Conservation (phyloP, 2,888 invertebrate genomes). For the Myopa testacea region DNA sequence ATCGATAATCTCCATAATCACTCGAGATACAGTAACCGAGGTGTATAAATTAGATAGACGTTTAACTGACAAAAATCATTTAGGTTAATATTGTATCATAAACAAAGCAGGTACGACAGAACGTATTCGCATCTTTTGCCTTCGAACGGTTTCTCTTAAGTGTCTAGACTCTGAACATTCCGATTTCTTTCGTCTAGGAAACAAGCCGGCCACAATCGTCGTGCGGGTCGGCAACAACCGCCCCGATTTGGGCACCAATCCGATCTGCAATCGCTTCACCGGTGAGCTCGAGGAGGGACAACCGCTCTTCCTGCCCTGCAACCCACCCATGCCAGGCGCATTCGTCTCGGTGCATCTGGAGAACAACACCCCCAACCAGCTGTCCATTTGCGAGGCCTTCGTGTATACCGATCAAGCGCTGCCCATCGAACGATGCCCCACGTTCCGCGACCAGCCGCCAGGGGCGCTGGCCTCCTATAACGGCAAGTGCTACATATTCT, state of each 20-base stretch:
- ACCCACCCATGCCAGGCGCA: conserved; percentile 94
- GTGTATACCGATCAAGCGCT: conserved; percentile 93
- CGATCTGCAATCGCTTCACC: conserved; percentile 90
- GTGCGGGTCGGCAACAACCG: conserved; percentile 93
- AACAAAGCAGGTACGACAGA: background rate
- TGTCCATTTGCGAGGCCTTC: conserved; percentile 93
- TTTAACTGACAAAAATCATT: too few species aligned
- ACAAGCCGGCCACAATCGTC: conserved; percentile 85
- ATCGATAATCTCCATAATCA: too few species aligned
- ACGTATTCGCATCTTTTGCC: background rate
- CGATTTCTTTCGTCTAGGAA: conserved; percentile 69
- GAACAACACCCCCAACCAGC: conserved; percentile 77
- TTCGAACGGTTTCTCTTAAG: too few species aligned
- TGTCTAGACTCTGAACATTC: too few species aligned
- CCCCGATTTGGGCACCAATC: conserved; percentile 91
- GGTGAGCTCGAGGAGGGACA: conserved; percentile 90
- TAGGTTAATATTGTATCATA: too few species aligned
- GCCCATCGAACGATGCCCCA: conserved; percentile 92
- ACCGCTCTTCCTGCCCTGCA: conserved; percentile 91
- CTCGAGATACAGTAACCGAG: too few species aligned
- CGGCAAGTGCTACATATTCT: conserved; percentile 95
- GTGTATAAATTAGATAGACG: too few species aligned
- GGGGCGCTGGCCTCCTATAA: conserved; percentile 94
- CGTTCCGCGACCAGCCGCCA: conserved; percentile 92
- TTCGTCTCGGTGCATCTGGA: conserved; percentile 93